Evolutionary conservation across 2,888 invertebrate genomes (phyloP).

Genomic region (Drosophila niveifrons): DNA sequence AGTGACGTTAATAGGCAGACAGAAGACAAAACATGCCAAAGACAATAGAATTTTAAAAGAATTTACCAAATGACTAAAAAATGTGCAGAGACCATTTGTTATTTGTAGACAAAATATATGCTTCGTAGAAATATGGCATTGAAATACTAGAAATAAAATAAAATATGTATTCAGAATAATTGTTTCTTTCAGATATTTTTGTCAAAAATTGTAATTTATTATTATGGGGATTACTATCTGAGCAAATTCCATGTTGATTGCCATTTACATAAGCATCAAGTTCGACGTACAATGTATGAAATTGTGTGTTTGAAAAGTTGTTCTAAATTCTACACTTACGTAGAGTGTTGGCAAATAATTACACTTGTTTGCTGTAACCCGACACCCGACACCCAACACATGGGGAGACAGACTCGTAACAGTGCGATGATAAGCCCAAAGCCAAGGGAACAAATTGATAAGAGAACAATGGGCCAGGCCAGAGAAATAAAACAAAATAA

Average conservation of each 20-base stretch:
- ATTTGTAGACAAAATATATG: too few species aligned
- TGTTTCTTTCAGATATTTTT: neutral
- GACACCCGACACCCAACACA: neutral
- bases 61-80: neutral
- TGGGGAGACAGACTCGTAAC: constrained; percentile 10
- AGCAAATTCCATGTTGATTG: neutral
- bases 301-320: constrained; percentile 28
- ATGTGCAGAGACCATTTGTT: neutral
- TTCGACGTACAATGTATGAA: constrained; percentile 26
- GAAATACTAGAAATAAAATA: neutral
- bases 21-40: neutral
- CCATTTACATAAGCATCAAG: constrained; percentile 10
- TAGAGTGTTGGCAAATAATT: constrained; percentile 11
- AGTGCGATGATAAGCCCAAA: constrained; percentile 47
- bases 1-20: neutral
- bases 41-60: neutral
- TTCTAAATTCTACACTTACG: constrained; percentile 10
- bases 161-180: neutral
- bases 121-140: neutral
- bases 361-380: constrained; percentile 2
- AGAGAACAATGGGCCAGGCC: constrained; percentile 13
- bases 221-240: constrained; percentile 6
- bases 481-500: neutral
- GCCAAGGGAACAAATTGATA: constrained; percentile 37
- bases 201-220: neutral